Evolutionary conservation across 92 coral and sea anemone species (phyloP), one percentile per base, ranked within the genome.

Genomic region (Galaxea fascicularis): DNA sequence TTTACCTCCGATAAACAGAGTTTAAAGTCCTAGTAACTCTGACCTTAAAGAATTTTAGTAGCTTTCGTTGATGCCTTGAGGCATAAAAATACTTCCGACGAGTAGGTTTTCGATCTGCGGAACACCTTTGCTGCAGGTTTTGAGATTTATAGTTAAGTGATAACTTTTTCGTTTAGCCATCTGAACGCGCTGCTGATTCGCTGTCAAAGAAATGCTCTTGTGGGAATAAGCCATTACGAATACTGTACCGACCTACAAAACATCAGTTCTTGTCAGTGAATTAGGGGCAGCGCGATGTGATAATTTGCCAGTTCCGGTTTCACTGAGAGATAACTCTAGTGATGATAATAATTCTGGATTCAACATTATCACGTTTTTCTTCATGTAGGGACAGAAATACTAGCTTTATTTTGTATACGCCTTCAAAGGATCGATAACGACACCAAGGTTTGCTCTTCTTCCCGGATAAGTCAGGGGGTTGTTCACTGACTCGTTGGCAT

Each of bases 281-380:
- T n/a, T 25, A 27, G 8, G 26, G 78, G 57, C 17, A 54, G 52
- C 14, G 86, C 29, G 28, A 74, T 83, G 87, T n/a, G 87, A 83
- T 83, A 83, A 83, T 83, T 83, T 83, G 87, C 80, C 16, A 83
- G 47, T 73, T 83, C 87, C 87, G 87, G 87, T 83, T 62, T 10
- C 70, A 65, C 82, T 45, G 81, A 9, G 65, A 46, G 73, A 83
- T 72, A 83, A 74, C 62, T 16, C 28, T 28, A 22, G 73, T 62
- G 87, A 41, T 83, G 86, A 82, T 70, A 65, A 74, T 18, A 25
- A 25, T 65, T 58, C 13, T 39, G 31, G 4, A 39, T 70, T 58
- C 85, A 31, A 56, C 70, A 16, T 22, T 5, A 57, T 82, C 86
- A 39, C 86, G 86, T 78, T 78, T 82, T 29, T 70, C 46, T 20